Evolutionary conservation across 2,888 invertebrate genomes (phyloP), one percentile per base, ranked within the genome.

Genomic region (Plagiodera versicolora): DNA sequence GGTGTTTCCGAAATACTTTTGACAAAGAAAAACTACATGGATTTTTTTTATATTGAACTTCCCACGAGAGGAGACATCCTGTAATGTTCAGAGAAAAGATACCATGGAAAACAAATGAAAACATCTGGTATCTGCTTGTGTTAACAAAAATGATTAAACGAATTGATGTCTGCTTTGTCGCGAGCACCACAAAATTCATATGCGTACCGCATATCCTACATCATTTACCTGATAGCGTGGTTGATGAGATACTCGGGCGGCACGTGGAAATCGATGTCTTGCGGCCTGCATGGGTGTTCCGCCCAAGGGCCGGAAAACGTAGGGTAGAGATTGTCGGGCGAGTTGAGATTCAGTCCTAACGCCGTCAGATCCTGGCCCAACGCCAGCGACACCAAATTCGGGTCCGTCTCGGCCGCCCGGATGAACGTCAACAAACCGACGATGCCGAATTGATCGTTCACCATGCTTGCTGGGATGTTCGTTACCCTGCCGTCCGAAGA

Each of bases 291-390:
- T 56, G 98, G 95, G 79, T 92, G 90, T 80, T 98, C 98, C 77
- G 96, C 94, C 95, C 98, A 99, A 14, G 99, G 99, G 65, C 98
- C 99, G 76, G 95, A 97, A 83, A 99, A 99, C 75, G 94, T 97
- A 79, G 95, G 95, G 86, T 98, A 98, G 74, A 99, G 87, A 83
- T 95, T 94, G 84, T 98, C 98, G 66, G 96, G 94, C 72, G 97
- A 95, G 83, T 98, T 98, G 79, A 99, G 89, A 86, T 99, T 98
- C 79, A 99, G 88, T 71, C 99, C 98, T 75, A 99, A 86, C 67
- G 97, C 95, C 66, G 98, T 99, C 77, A 99, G 86, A 83, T 99
- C 99, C 82, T 96, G 96, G 67, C 99, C 99, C 76, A 99, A 87
- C 63, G 98, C 98, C 79, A 99, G 83, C 62, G 96, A 94, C 70